Base-by-base conservation (phyloP, 2,888 invertebrate species). In the Tetropium fuscum region DNA sequence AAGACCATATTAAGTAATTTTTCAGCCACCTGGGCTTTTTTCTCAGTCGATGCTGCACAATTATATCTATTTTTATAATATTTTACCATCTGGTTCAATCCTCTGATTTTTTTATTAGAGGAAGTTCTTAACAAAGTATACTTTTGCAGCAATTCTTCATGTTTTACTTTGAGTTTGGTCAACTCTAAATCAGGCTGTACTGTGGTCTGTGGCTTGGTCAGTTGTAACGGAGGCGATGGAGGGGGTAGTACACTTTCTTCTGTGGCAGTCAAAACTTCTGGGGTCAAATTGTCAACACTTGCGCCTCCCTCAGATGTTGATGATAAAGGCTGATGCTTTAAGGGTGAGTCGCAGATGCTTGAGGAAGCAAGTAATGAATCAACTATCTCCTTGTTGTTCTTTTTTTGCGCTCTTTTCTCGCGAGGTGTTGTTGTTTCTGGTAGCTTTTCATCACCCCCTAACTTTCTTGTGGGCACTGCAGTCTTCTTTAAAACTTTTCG, bases 21-120 rank as follows among this genome's bases (percentile, higher is more conserved):
- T 27, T 27, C 27, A n/a, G 7, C 27, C 7, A 27, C 7, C 27
- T 27, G 27, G 27, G 27, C 27, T 27, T 27, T 27, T 2, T 27
- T 27, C 27, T 7, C 27, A 27, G 27, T 27, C n/a, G 27, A 27
- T 27, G 2, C n/a, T 27, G 27, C 27, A 27, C 27, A 2, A 27
- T 27, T 27, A 27, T 27, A 27, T 27, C 27, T 27, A 27, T 27
- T 27, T 27, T 27, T 27, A 27, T 27, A 27, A 27, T 27, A 27
- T 27, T 27, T 27, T 27, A 27, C 27, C 27, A 7, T 27, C 27
- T 27, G 8, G n/a, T 27, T 27, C 2, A 27, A 27, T 27, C 27
- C 27, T 27, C 7, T 27, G 27, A 27, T 27, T 2, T 27, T 27
- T 22, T 22, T 22, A 22, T 22, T 22, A 22, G 4, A 22, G 22